Evolutionary conservation across 2,113 vertebrate species (phyloP), one percentile per base, ranked within the genome.

Genomic region (Colistium nudipinnis): DNA sequence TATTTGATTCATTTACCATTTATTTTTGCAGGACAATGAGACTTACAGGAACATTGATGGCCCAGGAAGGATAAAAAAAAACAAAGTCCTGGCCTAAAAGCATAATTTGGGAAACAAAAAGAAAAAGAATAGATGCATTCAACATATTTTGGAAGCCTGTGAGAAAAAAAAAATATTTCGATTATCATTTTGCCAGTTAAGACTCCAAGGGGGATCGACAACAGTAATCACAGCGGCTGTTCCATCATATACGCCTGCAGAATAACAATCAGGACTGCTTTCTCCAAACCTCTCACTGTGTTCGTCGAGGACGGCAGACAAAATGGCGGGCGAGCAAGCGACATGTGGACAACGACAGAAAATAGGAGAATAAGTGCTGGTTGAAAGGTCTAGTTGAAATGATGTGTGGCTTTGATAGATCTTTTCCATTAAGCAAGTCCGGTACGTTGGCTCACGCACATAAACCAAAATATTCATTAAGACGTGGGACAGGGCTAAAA

Each of bases 251-350:
- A 73, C 70, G 30, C 81, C 65, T 39, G 62, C 66, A 52, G 87
- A 92, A 91, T 90, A 83, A 84, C 60, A 92, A 90, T 84, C 82
- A 80, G 65, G 17, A 13, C 48, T 48, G 75, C 62, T 62, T 83
- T 72, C 73, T 60, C 52, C 81, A 68, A 86, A 70, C 68, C 62
- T 33, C 63, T 74, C 66, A 80, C 70, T 54, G 60, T 36, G 62
- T 74, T 78, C 33, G 28, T 73, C 54, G 47, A 73, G 64, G 56
- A 45, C 64, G 25, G 67, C 59, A 72, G 66, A 84, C 69, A 80
- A 88, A 80, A 89, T 85, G 75, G 76, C 38, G 49, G 67, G 0
- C 0, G 6, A 74, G 45, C 24, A 19, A 55, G 27, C 28, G 0
- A 16, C 56, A 48, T 53, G n/a, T n/a, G 33, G n/a, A 53, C 45